Percentiles rank a stretch among this genome's conserved stretches.
Conservation (phyloP, 2,888 invertebrate genomes). For the Strigamia maritima region DNA sequence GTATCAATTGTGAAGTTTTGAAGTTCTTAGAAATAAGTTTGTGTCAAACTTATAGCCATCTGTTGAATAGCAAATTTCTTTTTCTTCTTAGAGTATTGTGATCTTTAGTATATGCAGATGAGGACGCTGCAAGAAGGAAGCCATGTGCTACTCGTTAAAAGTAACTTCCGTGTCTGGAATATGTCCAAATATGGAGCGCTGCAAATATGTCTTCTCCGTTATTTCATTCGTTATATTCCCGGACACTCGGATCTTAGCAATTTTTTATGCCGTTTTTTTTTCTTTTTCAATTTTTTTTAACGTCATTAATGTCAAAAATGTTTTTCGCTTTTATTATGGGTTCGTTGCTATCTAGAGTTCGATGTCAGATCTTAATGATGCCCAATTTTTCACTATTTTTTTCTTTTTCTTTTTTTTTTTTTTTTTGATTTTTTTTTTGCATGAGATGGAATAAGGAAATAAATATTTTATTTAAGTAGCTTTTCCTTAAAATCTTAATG, state of each 20-base stretch:
- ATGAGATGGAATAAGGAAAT: background rate
- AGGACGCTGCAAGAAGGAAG: background rate
- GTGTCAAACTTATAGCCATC: background rate
- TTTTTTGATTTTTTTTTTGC: background rate
- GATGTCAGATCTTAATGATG: conserved; percentile 10
- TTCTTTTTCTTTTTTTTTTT: background rate
- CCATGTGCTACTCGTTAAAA: background rate
- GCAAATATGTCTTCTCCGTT: background rate
- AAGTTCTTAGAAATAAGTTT: background rate
- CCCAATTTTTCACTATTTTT: background rate
- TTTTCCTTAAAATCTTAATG: background rate
- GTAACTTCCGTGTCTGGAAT: background rate
- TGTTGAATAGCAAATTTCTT: conserved; percentile 10
- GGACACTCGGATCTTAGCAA: conserved; percentile 10
- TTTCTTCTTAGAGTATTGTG: background rate
- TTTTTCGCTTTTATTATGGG: conserved; percentile 10
- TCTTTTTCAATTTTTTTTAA: background rate
- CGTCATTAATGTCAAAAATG: conserved; percentile 6
- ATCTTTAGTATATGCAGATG: conserved; percentile 1
- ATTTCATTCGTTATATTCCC: background rate
- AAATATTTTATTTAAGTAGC: background rate
- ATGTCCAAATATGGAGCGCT: conserved; percentile 10
- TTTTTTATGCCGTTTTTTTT: background rate
- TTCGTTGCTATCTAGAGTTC: conserved; percentile 5
- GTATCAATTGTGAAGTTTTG: no score